phyloP scores from a whole-genome alignment of 1,140 invertebrate genomes.

The Grapholita molesta region DNA sequence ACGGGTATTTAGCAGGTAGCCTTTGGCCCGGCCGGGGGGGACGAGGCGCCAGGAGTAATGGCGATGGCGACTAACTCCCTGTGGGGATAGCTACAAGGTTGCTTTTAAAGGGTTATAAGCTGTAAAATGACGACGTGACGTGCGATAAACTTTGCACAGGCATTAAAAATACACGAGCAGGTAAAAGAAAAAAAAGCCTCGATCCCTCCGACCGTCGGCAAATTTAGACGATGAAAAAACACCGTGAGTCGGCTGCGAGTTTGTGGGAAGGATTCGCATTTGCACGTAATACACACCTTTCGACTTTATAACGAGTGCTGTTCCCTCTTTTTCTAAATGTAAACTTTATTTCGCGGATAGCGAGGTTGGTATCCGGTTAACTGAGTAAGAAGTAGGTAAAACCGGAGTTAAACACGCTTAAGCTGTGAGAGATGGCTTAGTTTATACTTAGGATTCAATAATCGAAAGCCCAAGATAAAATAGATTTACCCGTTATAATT shows the following conservation, averaged over 20 bases:
- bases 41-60: constrained; percentile 7
- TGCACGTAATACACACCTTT: neutral
- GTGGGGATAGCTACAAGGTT: neutral
- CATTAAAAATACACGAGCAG: constrained; percentile 15
- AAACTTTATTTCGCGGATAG: neutral
- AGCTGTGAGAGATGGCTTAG: neutral
- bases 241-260: neutral
- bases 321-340: neutral
- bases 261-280: neutral
- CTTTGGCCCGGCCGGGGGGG: neutral
- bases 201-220: neutral
- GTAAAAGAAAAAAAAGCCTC: constrained; percentile 11
- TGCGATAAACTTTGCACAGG: constrained; percentile 8
- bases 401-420: neutral
- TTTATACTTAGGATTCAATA: neutral
- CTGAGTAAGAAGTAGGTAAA: neutral
- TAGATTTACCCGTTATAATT: neutral
- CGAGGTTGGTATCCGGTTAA: neutral
- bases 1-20: neutral
- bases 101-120: constrained; percentile 11
- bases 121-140: constrained; percentile 16
- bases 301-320: neutral
- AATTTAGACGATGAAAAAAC: constrained; percentile 10
- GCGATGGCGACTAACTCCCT: neutral
- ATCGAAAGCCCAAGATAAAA: neutral